phyloP scores from a whole-genome alignment of 1,140 invertebrate species.

The Ostrea denselamellosa region DNA sequence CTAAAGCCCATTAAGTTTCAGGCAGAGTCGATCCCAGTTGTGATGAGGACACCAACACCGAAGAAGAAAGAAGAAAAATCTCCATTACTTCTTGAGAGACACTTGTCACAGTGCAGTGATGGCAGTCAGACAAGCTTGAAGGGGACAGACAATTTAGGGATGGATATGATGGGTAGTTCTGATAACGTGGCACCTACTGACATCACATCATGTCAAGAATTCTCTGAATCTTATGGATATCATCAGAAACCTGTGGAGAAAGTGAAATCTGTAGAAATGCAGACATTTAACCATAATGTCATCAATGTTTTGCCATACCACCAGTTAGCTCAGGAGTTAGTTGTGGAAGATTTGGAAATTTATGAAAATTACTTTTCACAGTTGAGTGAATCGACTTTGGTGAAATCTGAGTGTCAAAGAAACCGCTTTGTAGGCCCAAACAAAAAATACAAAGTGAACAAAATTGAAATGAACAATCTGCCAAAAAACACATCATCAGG shows the following conservation, averaged over 20 bases:
- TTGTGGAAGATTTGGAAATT: slow-evolving; percentile 51
- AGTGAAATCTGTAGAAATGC: slow-evolving; percentile 41
- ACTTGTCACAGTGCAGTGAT: slow-evolving; percentile 43
- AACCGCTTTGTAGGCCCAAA: slow-evolving; percentile 35
- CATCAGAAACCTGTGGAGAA: slow-evolving; percentile 40
- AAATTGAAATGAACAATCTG: slow-evolving; percentile 16
- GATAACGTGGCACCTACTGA: background rate
- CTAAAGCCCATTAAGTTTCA: background rate
- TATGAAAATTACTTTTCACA: slow-evolving; percentile 47
- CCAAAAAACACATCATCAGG: background rate
- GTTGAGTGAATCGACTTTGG: background rate
- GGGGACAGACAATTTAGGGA: slow-evolving; percentile 51
- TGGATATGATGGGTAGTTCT: slow-evolving; percentile 42
- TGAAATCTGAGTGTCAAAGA: background rate
- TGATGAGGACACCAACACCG: slow-evolving; percentile 26
- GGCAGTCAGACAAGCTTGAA: slow-evolving; percentile 46
- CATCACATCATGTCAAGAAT: background rate
- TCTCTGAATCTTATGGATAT: slow-evolving; percentile 10
- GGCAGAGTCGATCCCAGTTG: slow-evolving; percentile 29
- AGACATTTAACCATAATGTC: background rate
- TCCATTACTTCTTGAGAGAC: slow-evolving; percentile 44
- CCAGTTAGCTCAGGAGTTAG: slow-evolving; percentile 10
- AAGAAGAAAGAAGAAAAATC: slow-evolving; percentile 50
- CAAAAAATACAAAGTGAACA: slow-evolving; percentile 33
- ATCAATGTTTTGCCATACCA: background rate